phyloP scores from a whole-genome alignment of 2,113 vertebrate genomes.

The Motacilla tschutschensis region DNA sequence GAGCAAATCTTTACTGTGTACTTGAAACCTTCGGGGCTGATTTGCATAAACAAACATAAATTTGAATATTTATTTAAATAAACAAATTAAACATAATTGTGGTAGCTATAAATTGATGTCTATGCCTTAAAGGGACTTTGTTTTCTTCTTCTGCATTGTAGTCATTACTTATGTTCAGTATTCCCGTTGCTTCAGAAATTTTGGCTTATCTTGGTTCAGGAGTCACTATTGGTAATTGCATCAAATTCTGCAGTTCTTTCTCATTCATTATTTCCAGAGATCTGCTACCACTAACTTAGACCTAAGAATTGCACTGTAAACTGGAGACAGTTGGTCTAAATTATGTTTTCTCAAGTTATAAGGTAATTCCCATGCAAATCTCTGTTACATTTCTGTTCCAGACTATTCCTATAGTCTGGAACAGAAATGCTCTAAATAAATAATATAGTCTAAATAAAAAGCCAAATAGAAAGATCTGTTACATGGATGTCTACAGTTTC shows the following conservation, averaged over 20 bases:
- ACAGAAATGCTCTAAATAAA: not conserved
- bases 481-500: not conserved
- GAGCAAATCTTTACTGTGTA: not conserved
- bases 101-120: not conserved
- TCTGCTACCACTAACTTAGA: not conserved
- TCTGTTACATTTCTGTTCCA: not conserved
- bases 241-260: not conserved
- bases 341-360: not conserved
- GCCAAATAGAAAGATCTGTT: not conserved
- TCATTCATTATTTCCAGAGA: not conserved
- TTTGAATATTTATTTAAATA: not conserved
- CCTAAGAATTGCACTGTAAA: not conserved
- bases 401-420: not conserved
- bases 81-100: not conserved
- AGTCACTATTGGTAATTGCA: not conserved
- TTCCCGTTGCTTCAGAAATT: not conserved
- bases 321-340: not conserved
- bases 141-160: not conserved
- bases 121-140: not conserved
- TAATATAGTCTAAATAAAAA: not conserved
- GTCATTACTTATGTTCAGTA: not conserved
- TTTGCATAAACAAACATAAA: not conserved
- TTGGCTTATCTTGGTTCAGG: not conserved
- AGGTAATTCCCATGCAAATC: not conserved
- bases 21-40: not conserved